Conservation (phyloP, 2,888 invertebrate species). For the Ceraclea dissimilis region DNA sequence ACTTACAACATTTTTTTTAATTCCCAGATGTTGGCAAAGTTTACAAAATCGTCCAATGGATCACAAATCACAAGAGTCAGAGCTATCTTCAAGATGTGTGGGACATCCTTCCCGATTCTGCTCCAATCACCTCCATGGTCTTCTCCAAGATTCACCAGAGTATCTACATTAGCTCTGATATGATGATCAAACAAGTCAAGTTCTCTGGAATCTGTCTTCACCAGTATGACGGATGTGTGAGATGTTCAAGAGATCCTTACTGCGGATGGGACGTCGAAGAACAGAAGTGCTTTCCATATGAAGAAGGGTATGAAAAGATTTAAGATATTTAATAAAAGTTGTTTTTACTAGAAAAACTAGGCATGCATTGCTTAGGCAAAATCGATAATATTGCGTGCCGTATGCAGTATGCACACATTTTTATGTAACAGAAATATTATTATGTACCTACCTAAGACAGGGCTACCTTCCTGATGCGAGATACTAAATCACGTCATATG, state of each 20-base stretch:
- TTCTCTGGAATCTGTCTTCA: constrained; percentile 68
- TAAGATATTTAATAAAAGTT: background rate
- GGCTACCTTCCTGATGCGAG: too few relatives aligned
- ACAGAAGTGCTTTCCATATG: constrained; percentile 68
- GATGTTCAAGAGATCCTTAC: constrained; percentile 81
- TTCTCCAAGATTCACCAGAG: constrained; percentile 71
- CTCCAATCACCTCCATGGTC: constrained; percentile 65
- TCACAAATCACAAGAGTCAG: constrained; percentile 56
- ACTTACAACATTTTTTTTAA: background rate
- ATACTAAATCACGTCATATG: too few relatives aligned
- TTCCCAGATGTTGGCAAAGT: constrained; percentile 62
- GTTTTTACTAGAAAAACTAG: background rate
- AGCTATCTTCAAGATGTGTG: constrained; percentile 64
- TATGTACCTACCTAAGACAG: too few relatives aligned
- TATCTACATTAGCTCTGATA: constrained; percentile 71
- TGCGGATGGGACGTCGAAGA: constrained; percentile 82
- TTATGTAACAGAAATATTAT: too few relatives aligned
- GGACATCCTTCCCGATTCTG: constrained; percentile 66
- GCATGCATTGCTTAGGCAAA: background rate
- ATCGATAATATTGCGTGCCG: background rate
- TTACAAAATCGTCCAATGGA: constrained; percentile 77
- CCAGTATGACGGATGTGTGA: constrained; percentile 71
- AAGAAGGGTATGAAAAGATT: constrained; percentile 51
- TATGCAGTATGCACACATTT: background rate
- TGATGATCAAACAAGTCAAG: constrained; percentile 71